A percentile compares a stretch with the other conserved stretches of the same genome.
These are phyloP conservation scores for Forbesichthys agassizii DNA, from an alignment of 2,113 vertebrate species.

Conservation along the genomic window DNA sequence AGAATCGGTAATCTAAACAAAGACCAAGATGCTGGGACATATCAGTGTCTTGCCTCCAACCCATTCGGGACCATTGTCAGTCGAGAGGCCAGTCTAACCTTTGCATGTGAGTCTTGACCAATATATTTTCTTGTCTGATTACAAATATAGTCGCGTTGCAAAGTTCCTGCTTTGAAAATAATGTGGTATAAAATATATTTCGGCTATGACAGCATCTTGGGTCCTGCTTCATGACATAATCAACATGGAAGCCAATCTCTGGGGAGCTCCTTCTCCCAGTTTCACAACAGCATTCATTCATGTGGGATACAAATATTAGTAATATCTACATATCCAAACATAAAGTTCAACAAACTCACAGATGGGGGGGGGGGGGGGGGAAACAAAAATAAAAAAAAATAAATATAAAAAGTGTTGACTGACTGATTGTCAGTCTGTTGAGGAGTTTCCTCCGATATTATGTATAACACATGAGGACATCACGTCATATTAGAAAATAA, in stretches of 20 bases:
- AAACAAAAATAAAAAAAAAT: not conserved
- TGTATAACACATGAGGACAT: too few relatives aligned
- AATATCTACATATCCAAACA: slow-evolving; percentile 27
- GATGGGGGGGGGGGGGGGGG: too few relatives aligned
- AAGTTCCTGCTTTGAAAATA: not conserved
- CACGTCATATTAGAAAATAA: too few relatives aligned
- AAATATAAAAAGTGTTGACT: not conserved
- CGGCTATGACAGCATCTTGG: slow-evolving; percentile 10
- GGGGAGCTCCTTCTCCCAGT: slow-evolving; percentile 31
- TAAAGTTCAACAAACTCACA: slow-evolving; percentile 3
- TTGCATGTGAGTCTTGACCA: slow-evolving; percentile 88
- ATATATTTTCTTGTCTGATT: slow-evolving; percentile 16
- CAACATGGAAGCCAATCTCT: slow-evolving; percentile 44
- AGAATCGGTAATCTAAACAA: slow-evolving; percentile 90
- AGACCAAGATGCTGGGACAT: slow-evolving; percentile 87
- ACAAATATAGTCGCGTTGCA: slow-evolving; percentile 14
- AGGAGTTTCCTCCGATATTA: too few relatives aligned
- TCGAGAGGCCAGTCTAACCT: slow-evolving; percentile 90
- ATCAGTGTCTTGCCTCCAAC: slow-evolving; percentile 95
- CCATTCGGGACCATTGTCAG: slow-evolving; percentile 92
- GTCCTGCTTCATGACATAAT: slow-evolving; percentile 26
- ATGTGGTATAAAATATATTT: slow-evolving; percentile 20
- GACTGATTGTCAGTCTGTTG: too few relatives aligned
- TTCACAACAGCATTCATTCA: slow-evolving; percentile 17
- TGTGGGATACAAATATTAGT: not conserved